Base-by-base conservation (phyloP, 2,113 vertebrate genomes). In the Austrofundulus limnaeus region DNA sequence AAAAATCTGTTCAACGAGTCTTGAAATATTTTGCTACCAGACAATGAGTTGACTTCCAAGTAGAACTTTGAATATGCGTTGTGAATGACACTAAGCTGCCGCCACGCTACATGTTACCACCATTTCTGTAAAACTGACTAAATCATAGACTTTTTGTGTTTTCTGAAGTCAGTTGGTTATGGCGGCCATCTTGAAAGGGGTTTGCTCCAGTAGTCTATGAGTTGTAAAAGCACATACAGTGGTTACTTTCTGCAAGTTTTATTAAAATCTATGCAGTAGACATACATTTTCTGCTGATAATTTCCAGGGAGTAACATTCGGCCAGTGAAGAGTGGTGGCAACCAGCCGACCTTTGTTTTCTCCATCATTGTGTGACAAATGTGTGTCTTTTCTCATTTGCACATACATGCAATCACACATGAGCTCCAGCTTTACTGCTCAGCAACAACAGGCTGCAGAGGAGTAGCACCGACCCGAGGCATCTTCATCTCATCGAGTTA, bases 401-500 rank as follows among this genome's bases (percentile, higher is more conserved):
- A 60, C 56, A 43, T 45, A 51, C 45, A 43, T 21, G 34, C n/a
- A 25, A 46, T 19, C 17, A 31, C 49, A 13, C 1, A 23, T 57
- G 42, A 51, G 51, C 43, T 37, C 2, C n/a, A 61, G 38, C 19
- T 10, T 42, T 25, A 20, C 37, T 39, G 45, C 55, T 48, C 46
- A 46, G 64, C 17, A 11, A 53, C 61, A 17, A 17, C 60, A 11
- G 1, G 3, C 24, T 28, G 58, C 23, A 39, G 66, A 20, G 46
- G 61, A 78, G 84, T 81, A 60, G 58, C 58, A 2, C 46, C 53
- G 53, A 59, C 72, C 84, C 19, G 39, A 42, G 74, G 78, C 77
- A 13, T 71, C 74, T 76, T 64, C 57, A 62, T 77, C 76, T 80
- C 62, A 77, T 85, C 67, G 45, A 60, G 78, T 75, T 92, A 89